phyloP scores from a whole-genome alignment of 2,888 invertebrate species.

The Hyalella azteca region DNA sequence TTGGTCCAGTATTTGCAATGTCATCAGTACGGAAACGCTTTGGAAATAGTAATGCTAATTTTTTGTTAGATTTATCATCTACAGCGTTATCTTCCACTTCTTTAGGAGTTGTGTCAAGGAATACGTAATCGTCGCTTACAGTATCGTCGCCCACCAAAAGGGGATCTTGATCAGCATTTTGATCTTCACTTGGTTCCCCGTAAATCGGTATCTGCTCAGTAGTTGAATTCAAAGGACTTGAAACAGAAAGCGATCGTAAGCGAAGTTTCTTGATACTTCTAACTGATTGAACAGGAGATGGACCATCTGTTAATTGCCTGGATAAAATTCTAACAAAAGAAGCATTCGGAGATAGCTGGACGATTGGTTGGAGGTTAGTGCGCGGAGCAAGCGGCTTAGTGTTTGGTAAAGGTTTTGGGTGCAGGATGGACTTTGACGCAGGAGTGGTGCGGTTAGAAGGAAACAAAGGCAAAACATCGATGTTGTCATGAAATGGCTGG shows the following conservation, averaged over 20 bases:
- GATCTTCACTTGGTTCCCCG: too few species aligned
- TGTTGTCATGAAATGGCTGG: background rate
- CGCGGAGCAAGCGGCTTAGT: conserved; percentile 14
- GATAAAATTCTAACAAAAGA: conserved; percentile 33
- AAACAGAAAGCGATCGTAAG: conserved; percentile 2
- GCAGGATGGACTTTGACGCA: background rate
- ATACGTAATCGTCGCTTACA: background rate
- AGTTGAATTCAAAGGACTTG: background rate
- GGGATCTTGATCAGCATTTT: too few species aligned
- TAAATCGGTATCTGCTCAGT: conserved; percentile 1
- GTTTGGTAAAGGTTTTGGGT: background rate
- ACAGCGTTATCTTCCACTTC: conserved; percentile 3
- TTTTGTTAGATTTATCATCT: background rate
- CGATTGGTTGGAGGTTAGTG: conserved; percentile 31
- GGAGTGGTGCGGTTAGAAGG: conserved; percentile 26
- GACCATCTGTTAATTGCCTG: conserved; percentile 18
- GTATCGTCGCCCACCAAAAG: background rate
- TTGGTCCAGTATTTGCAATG: background rate
- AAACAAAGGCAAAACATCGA: conserved; percentile 9
- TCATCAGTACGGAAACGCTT: background rate
- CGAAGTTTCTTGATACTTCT: conserved; percentile 1
- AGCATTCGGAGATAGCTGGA: conserved; percentile 33
- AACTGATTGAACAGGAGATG: conserved; percentile 10
- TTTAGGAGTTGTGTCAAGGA: background rate
- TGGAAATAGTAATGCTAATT: background rate